Percentiles rank a stretch among this genome's conserved stretches.
Evolutionary conservation across 1,140 invertebrate genomes (phyloP).

Genomic region (Eufriesea mexicana): DNA sequence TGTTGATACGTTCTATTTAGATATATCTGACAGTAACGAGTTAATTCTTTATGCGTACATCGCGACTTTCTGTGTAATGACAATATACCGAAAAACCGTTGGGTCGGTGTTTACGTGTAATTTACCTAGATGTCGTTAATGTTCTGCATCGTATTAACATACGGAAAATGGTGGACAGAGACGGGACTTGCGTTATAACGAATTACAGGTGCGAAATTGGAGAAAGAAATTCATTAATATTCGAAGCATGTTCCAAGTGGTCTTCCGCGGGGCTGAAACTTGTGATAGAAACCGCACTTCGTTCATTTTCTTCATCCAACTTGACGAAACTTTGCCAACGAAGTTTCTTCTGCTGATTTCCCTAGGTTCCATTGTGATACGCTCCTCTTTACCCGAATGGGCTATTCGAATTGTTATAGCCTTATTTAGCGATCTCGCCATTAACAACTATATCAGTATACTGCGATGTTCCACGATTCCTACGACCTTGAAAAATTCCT

Average conservation of each 20-base stretch:
- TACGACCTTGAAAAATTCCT: no score
- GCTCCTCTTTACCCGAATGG: constrained; percentile 29
- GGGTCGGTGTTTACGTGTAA: no score
- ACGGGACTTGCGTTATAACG: background rate
- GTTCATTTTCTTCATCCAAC: constrained; percentile 47
- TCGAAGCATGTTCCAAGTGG: constrained; percentile 37
- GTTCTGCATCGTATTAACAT: no score
- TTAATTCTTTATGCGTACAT: no score
- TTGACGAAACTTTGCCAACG: constrained; percentile 43
- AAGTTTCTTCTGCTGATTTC: constrained; percentile 54
- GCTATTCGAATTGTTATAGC: constrained; percentile 17
- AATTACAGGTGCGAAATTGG: constrained; percentile 4
- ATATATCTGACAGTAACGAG: no score
- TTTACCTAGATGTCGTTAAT: no score
- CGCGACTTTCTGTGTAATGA: no score
- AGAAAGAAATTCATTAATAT: constrained; percentile 45
- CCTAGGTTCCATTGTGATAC: constrained; percentile 41
- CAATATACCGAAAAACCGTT: no score
- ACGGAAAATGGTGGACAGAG: no score
- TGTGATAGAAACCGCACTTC: constrained; percentile 40
- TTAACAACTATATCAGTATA: background rate
- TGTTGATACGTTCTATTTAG: no score
- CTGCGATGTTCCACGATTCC: background rate
- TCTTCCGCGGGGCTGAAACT: constrained; percentile 37
- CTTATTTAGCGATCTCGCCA: constrained; percentile 34